These are phyloP conservation scores for Euwallacea similis DNA, from an alignment of 1,140 invertebrate genomes.

Conservation along the genomic window DNA sequence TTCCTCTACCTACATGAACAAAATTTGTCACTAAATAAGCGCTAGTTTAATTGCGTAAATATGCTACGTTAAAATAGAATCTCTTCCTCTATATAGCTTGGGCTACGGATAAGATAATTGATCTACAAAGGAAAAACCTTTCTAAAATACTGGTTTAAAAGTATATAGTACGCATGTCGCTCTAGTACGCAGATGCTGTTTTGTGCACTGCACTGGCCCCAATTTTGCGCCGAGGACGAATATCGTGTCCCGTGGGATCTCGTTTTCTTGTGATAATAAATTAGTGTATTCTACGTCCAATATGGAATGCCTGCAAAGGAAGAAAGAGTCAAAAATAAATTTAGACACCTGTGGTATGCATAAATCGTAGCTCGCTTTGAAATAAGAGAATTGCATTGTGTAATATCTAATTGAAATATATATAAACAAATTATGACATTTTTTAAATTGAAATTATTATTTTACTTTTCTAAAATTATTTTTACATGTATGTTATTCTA, in stretches of 20 bases:
- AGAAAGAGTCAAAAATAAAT: background rate
- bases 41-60: no score
- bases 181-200: background rate
- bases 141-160: conserved; percentile 3
- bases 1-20: no score
- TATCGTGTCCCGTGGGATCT: conserved; percentile 9
- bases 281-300: conserved; percentile 16
- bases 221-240: background rate
- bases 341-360: background rate
- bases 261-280: conserved; percentile 17
- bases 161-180: conserved; percentile 1
- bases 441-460: background rate
- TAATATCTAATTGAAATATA: background rate
- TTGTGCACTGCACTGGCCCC: conserved; percentile 21
- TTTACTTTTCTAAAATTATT: background rate
- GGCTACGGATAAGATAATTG: background rate
- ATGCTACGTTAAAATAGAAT: no score
- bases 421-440: background rate
- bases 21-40: no score
- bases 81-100: no score
- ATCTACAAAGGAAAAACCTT: background rate
- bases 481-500: no score
- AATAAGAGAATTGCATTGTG: background rate
- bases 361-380: background rate
- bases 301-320: conserved; percentile 33